Evolutionary conservation across 2,113 vertebrate genomes (phyloP).

Genomic region (Ptilorrhoa leucosticta): DNA sequence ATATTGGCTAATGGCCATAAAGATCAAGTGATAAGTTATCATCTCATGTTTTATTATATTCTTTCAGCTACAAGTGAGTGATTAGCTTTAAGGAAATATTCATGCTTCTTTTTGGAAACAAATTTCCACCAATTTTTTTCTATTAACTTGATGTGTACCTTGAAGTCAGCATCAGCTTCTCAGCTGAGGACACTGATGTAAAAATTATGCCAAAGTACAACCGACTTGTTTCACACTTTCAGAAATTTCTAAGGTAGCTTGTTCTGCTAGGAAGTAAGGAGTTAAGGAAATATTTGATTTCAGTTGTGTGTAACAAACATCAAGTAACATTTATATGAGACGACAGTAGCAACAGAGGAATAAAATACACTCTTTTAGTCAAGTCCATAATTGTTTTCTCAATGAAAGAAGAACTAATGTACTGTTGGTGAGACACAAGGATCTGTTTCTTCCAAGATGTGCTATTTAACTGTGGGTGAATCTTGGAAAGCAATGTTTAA

Average conservation of each 20-base stretch:
- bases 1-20: background rate
- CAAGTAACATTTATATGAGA: background rate
- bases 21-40: background rate
- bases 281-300: background rate
- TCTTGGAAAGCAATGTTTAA: background rate
- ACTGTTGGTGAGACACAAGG: background rate
- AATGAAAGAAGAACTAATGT: background rate
- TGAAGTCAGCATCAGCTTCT: background rate
- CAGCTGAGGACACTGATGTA: background rate
- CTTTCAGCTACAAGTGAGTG: background rate
- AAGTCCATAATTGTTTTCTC: background rate
- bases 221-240: background rate
- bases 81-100: background rate
- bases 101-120: background rate
- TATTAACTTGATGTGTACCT: background rate
- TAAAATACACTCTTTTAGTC: background rate
- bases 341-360: background rate
- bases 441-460: background rate
- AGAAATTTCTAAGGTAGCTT: background rate
- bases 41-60: background rate
- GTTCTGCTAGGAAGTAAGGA: background rate
- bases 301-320: background rate
- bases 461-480: background rate
- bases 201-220: background rate
- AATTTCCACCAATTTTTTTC: background rate